Percentiles rank a stretch among this genome's conserved stretches.
Evolutionary conservation across 2,797 vertebrate species (phyloP).

Genomic region (Gymnoscopelus microlampas): DNA sequence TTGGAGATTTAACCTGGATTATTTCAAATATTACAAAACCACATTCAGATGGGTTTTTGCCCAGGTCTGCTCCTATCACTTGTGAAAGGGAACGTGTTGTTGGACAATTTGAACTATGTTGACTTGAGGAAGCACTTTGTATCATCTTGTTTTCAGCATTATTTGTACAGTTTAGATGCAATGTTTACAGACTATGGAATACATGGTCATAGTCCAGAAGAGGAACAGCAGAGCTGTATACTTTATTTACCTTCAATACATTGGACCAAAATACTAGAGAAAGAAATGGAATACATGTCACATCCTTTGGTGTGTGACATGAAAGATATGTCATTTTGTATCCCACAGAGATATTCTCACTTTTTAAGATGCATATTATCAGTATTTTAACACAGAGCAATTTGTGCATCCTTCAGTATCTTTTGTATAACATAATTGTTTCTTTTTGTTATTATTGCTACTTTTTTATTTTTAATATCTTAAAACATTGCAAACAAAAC

Average conservation of each 20-base stretch:
- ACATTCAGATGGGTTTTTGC: constrained; percentile 1
- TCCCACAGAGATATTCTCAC: constrained; percentile 32
- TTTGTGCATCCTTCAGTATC: neutral
- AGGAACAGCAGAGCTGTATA: constrained; percentile 39
- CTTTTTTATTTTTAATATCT: neutral
- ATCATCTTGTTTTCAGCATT: constrained; percentile 40
- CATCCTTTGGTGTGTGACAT: constrained; percentile 45
- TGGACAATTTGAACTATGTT: no score
- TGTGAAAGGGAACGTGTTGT: neutral
- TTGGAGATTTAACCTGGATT: constrained; percentile 15
- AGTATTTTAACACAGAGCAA: constrained; percentile 34
- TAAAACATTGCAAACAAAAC: constrained; percentile 13
- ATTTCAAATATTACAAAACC: constrained; percentile 16
- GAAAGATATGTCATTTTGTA: constrained; percentile 33
- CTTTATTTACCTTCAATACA: constrained; percentile 37
- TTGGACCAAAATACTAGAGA: constrained; percentile 71
- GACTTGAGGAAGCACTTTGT: neutral
- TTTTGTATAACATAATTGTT: constrained; percentile 13
- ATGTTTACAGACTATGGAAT: constrained; percentile 67
- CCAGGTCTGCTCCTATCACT: neutral
- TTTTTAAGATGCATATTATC: constrained; percentile 28
- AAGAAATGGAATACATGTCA: constrained; percentile 29
- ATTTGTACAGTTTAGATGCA: constrained; percentile 44
- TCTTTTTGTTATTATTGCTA: neutral
- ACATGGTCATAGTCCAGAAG: constrained; percentile 28